Base-by-base conservation (phyloP, 1,140 invertebrate genomes). In the Atta cephalotes region DNA sequence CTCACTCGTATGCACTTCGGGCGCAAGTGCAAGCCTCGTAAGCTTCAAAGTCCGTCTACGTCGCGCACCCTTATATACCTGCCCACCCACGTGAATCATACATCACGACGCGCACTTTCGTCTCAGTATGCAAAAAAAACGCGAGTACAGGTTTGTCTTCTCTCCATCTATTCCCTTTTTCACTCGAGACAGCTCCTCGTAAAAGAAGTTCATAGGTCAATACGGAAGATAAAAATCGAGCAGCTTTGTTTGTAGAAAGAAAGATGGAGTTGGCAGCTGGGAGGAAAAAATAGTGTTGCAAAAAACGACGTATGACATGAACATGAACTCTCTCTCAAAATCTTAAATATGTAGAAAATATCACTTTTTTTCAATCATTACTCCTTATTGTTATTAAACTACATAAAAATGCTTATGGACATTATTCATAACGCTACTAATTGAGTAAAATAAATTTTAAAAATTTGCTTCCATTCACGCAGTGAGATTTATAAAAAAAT, bases 1-100 rank as follows among this genome's bases (percentile, higher is more conserved):
- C 88, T 84, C 86, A 77, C 89, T 86, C 88, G 76, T 87, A 85
- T 88, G 87, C 89, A 79, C 87, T 84, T 86, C 39, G 70, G 21
- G 25, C 79, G 85, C 87, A 86, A 88, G 80, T 85, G 88, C 87
- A 88, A 90, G 89, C 77, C 86, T 77, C 88, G 87, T 88, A 87
- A 89, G 77, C 82, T 81, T 45, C 71, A 65, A 58, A 77, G 63
- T 53, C 81, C 89, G 82, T 89, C 86, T 88, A 90, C 89, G 81
- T 51, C 63, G 86, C 72, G 87, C 89, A 72, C 82, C 88, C 80
- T 76, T 76, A 63, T 88, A 86, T 88, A 88, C 89, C 89, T 91
- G 89, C 65, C 86, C 87, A 84, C 89, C 89, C 82, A 90, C 89
- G 87, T 87, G 21, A 88, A 65, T 81, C 88, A 76, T 90, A 90